A percentile compares a stretch with the other conserved stretches of the same genome.
Conservation (phyloP, 2,797 vertebrate genomes). For the Chaenodraco wilsoni region DNA sequence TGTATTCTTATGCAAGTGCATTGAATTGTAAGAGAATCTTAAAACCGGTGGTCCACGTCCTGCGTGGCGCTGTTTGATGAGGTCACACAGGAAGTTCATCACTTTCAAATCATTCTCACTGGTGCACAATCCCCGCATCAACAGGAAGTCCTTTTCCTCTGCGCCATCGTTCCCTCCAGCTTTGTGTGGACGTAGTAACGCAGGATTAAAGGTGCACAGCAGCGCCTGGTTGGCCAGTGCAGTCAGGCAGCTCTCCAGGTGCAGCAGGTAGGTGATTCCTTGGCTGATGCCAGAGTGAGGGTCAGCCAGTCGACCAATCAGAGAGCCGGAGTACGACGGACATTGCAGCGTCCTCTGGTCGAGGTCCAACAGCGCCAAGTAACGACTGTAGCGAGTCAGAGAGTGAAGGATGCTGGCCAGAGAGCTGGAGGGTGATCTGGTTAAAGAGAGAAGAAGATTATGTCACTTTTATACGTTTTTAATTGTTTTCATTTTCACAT, state of each 20-base stretch:
- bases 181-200: slow-evolving; percentile 68
- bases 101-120: slow-evolving; percentile 86
- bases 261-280: slow-evolving; percentile 92
- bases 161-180: slow-evolving; percentile 65
- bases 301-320: slow-evolving; percentile 86
- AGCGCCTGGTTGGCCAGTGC: slow-evolving; percentile 89
- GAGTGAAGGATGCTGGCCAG: slow-evolving; percentile 79
- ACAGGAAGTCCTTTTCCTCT: slow-evolving; percentile 58
- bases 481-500: background rate
- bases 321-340: slow-evolving; percentile 87
- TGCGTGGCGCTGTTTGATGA: slow-evolving; percentile 87
- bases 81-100: slow-evolving; percentile 89
- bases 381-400: slow-evolving; percentile 90
- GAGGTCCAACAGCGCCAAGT: slow-evolving; percentile 88
- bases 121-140: slow-evolving; percentile 66
- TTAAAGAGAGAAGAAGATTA: background rate
- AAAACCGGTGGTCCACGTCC: slow-evolving; percentile 84
- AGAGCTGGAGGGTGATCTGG: slow-evolving; percentile 80
- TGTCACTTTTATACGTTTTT: background rate
- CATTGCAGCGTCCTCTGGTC: slow-evolving; percentile 91
- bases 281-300: slow-evolving; percentile 87
- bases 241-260: slow-evolving; percentile 89
- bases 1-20: slow-evolving; percentile 68
- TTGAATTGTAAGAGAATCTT: slow-evolving; percentile 87
- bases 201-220: slow-evolving; percentile 86